phyloP scores from a whole-genome alignment of 2,888 invertebrate genomes.

The Luperina nickerlii region DNA sequence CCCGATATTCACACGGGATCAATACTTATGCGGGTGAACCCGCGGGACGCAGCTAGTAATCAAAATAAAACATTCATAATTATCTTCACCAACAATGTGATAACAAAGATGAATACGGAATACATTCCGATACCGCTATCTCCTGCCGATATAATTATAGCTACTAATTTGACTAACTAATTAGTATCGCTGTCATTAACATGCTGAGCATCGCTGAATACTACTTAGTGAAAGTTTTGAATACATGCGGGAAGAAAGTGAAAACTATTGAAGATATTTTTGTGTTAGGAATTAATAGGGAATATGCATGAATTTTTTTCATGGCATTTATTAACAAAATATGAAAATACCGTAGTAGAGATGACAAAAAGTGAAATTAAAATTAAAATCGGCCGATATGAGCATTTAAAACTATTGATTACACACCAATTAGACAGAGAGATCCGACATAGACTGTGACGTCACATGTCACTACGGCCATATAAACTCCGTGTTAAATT shows the following conservation, averaged over 20 bases:
- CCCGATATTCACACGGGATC: no score
- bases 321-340: no score
- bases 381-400: no score
- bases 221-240: conserved; percentile 42
- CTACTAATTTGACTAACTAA: conserved; percentile 38
- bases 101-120: conserved; percentile 17
- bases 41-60: neutral
- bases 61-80: conserved; percentile 33
- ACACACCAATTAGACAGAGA: no score
- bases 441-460: no score
- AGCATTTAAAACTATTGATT: no score
- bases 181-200: conserved; percentile 30
- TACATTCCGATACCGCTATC: conserved; percentile 7
- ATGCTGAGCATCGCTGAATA: conserved; percentile 8
- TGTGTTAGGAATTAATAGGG: neutral
- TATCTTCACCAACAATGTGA: conserved; percentile 4
- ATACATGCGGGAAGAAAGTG: conserved; percentile 12
- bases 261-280: conserved; percentile 8
- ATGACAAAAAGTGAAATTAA: no score
- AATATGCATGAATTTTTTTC: no score
- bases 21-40: no score
- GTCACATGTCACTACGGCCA: no score
- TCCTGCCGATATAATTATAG: neutral
- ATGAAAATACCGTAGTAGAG: no score
- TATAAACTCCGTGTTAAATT: no score